These are phyloP conservation scores for Taenaris catops DNA, from an alignment of 2,888 invertebrate species.

Conservation along the genomic window DNA sequence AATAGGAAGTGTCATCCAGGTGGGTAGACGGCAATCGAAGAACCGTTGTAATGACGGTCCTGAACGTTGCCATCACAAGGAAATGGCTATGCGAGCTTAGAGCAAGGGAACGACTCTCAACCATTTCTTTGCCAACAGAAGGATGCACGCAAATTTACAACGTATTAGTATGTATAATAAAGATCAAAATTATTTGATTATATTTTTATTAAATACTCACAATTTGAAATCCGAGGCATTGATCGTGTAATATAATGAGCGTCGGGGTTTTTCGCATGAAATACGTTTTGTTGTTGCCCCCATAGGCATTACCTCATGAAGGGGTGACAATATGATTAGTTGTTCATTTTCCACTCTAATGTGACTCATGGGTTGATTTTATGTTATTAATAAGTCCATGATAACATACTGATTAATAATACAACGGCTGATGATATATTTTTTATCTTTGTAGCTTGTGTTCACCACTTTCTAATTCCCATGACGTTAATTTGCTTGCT, in stretches of 20 bases:
- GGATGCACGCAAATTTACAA: neutral
- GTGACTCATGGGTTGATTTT: no score
- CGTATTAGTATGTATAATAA: neutral
- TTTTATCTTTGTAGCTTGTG: no score
- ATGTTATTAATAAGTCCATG: no score
- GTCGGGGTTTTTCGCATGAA: constrained; percentile 19
- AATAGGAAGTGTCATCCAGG: constrained; percentile 41
- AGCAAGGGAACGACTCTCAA: constrained; percentile 2
- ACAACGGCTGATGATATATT: no score
- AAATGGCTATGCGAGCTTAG: constrained; percentile 41
- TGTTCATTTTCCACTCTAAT: constrained; percentile 10
- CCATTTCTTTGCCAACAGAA: neutral
- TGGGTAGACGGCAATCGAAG: constrained; percentile 44
- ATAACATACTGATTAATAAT: no score
- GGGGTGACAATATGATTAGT: constrained; percentile 21
- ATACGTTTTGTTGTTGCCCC: constrained; percentile 21
- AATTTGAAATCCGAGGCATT: constrained; percentile 19
- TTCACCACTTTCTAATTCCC: no score
- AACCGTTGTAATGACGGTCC: constrained; percentile 71
- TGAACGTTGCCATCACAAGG: constrained; percentile 42
- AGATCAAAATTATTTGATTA: neutral
- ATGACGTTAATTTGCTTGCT: no score
- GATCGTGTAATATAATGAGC: constrained; percentile 21
- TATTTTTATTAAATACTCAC: constrained; percentile 9
- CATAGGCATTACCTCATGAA: constrained; percentile 18